Percentiles rank a stretch among this genome's conserved stretches.
Evolutionary conservation across 2,113 vertebrate genomes (phyloP).

Genomic region (Myodes glareolus): DNA sequence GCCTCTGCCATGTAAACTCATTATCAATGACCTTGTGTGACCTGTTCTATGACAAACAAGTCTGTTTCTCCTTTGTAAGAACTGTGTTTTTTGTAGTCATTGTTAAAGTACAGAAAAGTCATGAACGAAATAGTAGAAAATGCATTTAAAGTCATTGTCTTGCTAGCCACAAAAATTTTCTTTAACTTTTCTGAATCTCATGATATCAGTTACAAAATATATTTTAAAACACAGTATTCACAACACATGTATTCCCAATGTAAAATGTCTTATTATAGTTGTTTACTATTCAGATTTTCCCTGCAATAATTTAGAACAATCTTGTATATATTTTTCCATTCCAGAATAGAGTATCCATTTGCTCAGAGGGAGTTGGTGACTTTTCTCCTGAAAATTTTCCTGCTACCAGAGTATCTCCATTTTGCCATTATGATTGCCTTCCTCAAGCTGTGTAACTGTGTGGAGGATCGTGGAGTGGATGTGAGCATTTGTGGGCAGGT

Average conservation of each 20-base stretch:
- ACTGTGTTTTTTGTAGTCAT: background rate
- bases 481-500: background rate
- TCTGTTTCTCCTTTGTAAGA: background rate
- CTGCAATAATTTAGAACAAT: background rate
- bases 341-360: background rate
- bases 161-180: background rate
- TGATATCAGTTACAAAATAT: background rate
- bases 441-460: background rate
- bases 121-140: slow-evolving; percentile 18
- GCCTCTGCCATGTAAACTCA: background rate
- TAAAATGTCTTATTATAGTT: background rate
- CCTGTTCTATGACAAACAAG: background rate
- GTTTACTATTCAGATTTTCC: background rate
- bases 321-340: background rate
- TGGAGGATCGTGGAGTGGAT: background rate
- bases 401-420: background rate
- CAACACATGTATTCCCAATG: background rate
- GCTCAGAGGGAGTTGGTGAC: rapidly evolving
- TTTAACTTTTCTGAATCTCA: background rate
- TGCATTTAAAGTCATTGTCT: background rate
- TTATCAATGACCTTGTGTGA: slow-evolving; percentile 15
- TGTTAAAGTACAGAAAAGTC: background rate
- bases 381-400: background rate
- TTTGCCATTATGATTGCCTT: background rate
- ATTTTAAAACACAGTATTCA: background rate